Evolutionary conservation across 2,888 invertebrate species (phyloP).

Genomic region (Acanthosepion pharaonis): DNA sequence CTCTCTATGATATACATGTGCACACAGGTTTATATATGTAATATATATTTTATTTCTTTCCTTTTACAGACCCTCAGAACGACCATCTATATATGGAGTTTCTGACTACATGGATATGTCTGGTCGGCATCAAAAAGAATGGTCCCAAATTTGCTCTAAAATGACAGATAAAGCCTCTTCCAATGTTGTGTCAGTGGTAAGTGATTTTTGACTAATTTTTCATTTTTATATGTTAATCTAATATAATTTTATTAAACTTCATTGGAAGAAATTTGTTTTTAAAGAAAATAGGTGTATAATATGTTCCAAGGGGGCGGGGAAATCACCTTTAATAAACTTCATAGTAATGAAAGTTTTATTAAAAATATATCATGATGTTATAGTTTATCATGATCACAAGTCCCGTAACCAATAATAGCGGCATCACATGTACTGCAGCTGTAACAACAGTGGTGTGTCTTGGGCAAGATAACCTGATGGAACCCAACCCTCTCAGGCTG

Average conservation of each 20-base stretch:
- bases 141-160: neutral
- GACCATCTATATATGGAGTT: neutral
- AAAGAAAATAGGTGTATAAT: neutral
- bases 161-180: neutral
- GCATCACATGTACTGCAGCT: no score
- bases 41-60: neutral
- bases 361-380: no score
- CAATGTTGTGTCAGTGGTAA: neutral
- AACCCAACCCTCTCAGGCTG: no score
- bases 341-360: no score
- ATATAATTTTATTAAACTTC: neutral
- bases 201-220: neutral
- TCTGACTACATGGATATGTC: conserved; percentile 21
- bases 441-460: no score
- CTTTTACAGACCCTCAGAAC: neutral
- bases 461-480: no score
- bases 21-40: no score
- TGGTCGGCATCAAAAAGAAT: neutral
- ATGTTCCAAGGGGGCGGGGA: no score
- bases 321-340: no score
- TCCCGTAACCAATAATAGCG: no score
- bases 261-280: neutral
- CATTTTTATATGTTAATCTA: neutral
- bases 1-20: no score
- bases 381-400: no score